A percentile compares a stretch with the other conserved stretches of the same genome.
These are phyloP conservation scores for Montipora efflorescens DNA, from an alignment of 64 coral and sea anemone genomes.

Conservation along the genomic window DNA sequence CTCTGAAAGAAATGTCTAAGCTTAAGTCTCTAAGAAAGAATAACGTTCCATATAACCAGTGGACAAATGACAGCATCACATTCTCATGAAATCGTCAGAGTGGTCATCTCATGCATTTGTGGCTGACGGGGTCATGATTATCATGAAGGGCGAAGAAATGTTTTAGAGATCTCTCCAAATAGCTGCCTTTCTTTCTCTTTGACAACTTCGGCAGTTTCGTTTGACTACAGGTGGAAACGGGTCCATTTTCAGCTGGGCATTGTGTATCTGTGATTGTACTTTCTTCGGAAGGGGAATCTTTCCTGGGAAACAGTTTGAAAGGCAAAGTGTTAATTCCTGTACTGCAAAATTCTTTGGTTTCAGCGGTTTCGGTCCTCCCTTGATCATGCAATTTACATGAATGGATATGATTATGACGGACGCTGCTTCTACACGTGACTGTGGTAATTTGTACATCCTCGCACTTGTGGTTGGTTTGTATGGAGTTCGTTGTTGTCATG, in stretches of 20 bases:
- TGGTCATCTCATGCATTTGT: slow-evolving; percentile 17
- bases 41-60: not conserved
- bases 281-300: not conserved
- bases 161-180: slow-evolving; percentile 39
- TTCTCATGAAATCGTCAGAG: not conserved
- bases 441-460: not conserved
- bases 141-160: slow-evolving; percentile 14
- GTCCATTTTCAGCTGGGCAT: not conserved
- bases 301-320: not conserved
- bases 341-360: not conserved
- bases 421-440: not conserved
- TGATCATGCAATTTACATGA: not conserved
- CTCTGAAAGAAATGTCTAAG: no score
- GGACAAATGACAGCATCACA: not conserved
- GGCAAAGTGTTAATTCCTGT: not conserved
- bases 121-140: not conserved
- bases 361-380: not conserved
- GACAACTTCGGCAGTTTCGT: slow-evolving; percentile 1
- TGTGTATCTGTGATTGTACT: not conserved
- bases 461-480: not conserved
- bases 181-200: slow-evolving; percentile 13
- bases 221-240: not conserved
- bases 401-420: not conserved
- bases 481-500: not conserved
- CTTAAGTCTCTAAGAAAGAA: no score